A percentile compares a stretch with the other conserved stretches of the same genome.
These are phyloP conservation scores for Pelodytes ibericus DNA, from an alignment of 2,797 vertebrate species.

Conservation along the genomic window DNA sequence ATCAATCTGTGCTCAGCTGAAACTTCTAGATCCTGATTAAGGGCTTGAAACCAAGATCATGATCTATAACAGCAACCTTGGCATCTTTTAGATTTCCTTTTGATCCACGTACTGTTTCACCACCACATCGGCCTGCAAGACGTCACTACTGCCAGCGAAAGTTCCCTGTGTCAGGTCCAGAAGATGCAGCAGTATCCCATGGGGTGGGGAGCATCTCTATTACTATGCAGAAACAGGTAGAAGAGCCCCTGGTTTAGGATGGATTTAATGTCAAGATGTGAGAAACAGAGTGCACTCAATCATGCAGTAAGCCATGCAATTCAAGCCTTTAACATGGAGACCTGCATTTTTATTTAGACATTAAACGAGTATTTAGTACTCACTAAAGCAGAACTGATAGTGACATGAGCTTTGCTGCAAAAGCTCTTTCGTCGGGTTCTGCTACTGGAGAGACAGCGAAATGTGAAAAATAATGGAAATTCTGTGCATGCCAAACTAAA, in stretches of 20 bases:
- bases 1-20: constrained; percentile 34
- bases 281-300: constrained; percentile 12
- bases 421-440: constrained; percentile 13
- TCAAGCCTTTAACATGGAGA: background rate
- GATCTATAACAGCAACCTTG: constrained; percentile 8
- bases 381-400: constrained; percentile 10
- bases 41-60: constrained; percentile 12
- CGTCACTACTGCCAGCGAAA: constrained; percentile 5
- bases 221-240: constrained; percentile 7
- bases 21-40: constrained; percentile 27
- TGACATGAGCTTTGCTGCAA: constrained; percentile 9
- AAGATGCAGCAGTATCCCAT: constrained; percentile 3
- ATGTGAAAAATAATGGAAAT: background rate
- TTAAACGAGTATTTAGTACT: constrained; percentile 13
- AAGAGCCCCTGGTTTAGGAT: constrained; percentile 23
- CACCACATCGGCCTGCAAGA: background rate
- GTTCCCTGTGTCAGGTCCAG: constrained; percentile 3
- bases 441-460: background rate
- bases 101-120: constrained; percentile 4
- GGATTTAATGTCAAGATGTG: constrained; percentile 29
- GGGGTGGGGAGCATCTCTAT: background rate
- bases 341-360: constrained; percentile 1
- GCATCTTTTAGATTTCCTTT: constrained; percentile 16
- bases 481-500: constrained; percentile 4
- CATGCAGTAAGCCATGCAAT: constrained; percentile 4